Evolutionary conservation across 2,888 invertebrate species (phyloP), one percentile per base, ranked within the genome.

Genomic region (Stenolophus ochropezus): DNA sequence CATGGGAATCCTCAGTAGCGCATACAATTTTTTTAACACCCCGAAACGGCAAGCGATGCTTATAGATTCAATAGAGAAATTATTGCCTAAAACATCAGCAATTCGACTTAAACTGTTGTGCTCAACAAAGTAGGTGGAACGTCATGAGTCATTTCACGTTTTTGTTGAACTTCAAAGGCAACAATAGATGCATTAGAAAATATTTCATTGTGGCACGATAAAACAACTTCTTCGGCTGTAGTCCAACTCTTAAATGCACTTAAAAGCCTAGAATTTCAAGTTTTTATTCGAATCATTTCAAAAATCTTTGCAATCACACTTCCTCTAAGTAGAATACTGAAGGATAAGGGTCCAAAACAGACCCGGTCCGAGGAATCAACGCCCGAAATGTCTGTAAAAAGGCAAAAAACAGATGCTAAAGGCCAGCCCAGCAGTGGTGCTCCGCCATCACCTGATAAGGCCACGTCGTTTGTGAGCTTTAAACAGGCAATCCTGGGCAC

Each of bases 151-250:
- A 23, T 18, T 58, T 25, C 21, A 23, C 1, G 25, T 58, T 58
- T 23, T 58, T 21, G 18, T 58, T n/a, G 58, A 58, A 58, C 58
- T 58, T 18, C 25, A 23, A 58, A 58, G 20, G 21, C 58, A 23
- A 25, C 11, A 47, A 16, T 42, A 3, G 18, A 71, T 33, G 42
- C 42, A 33, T 71, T 71, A 33, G 42, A 71, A 71, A 47, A 71
- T 42, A 71, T 71, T 71, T 42, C 42, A 25, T 42, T 42, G 14
- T 71, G 71, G 71, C n/a, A 71, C 16, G 69, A 71, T 42, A 71
- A 47, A 71, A 11, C 33, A 42, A 42, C 33, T 47, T 71, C 71
- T 5, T 27, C 71, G 16, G 25, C 33, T 8, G 71, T 42, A 1
- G 33, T 42, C 33, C 27, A 33, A 42, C 71, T 71, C 20, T 42